Evolutionary conservation across 2,888 invertebrate genomes (phyloP), one percentile per base, ranked within the genome.

Genomic region (Ophioninae sp.): DNA sequence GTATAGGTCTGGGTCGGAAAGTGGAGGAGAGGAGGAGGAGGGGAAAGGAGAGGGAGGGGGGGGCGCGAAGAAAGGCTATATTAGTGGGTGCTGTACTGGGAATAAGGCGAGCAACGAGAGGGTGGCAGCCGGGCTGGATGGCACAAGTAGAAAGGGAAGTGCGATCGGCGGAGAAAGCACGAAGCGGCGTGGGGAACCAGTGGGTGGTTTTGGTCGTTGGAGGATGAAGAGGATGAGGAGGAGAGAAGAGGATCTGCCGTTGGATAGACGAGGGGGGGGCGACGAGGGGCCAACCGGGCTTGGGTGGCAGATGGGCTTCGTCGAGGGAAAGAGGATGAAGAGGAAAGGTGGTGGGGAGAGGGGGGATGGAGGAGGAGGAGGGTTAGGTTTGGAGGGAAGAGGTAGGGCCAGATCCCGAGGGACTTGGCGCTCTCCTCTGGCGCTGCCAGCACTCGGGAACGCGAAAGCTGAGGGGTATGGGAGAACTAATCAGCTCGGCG

Each of bases 401-500:
- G 87, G 88, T 87, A 87, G 88, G 90, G 91, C 90, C 88, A 89
- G 89, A 88, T 91, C 91, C 91, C 91, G 85, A 82, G 90, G 91
- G 91, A 91, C 85, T 89, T 78, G 87, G 88, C 86, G 91, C 89
- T 90, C 91, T 91, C 91, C 91, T 91, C 90, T 91, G 91, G 91
- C 88, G 89, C 91, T 90, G 88, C 88, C 88, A 90, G 91, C 90
- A 91, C 90, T 89, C 89, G 89, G 90, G 90, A 89, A 88, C 87
- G 86, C 86, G 86, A 50, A 17, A 87, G 83, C 86, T 73, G 85
- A 87, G 86, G 86, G 86, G 85, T 85, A 87, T 87, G 88, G 88
- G 89, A 87, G 91, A 91, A 91, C 91, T 91, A 91, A 91, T 91
- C 91, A 91, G 91, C 89, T 88, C 87, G 89, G 89, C 91, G 91